Conservation (phyloP, 2,888 invertebrate species). For the Apodemia hepburni region DNA sequence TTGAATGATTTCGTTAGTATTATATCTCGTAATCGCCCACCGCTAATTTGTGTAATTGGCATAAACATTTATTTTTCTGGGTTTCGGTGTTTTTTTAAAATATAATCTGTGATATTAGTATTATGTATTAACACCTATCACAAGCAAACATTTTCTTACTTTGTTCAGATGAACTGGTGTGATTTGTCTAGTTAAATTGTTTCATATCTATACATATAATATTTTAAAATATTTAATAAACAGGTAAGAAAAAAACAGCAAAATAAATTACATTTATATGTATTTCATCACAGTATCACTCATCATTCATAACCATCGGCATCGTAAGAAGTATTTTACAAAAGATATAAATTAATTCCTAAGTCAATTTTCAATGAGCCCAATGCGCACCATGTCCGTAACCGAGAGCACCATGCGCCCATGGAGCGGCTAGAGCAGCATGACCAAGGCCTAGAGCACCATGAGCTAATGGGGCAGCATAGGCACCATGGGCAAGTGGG, state of each 20-base stretch:
- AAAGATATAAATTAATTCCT: constrained; percentile 37
- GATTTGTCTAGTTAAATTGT: too few species aligned
- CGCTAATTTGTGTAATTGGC: too few species aligned
- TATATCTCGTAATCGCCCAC: too few species aligned
- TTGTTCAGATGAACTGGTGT: too few species aligned
- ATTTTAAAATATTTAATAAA: not conserved
- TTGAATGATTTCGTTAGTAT: too few species aligned
- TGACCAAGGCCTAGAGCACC: constrained; percentile 30
- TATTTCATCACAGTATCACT: constrained; percentile 37
- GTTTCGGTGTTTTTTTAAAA: too few species aligned
- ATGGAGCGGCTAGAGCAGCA: constrained; percentile 46
- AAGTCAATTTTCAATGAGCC: constrained; percentile 23
- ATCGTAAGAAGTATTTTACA: constrained; percentile 32
- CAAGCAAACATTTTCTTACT: too few species aligned
- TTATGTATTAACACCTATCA: too few species aligned
- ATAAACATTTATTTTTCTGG: too few species aligned
- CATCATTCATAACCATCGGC: constrained; percentile 38
- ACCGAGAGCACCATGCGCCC: constrained; percentile 28
- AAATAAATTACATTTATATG: constrained; percentile 20
- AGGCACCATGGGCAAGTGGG: constrained; percentile 38
- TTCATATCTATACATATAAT: too few species aligned
- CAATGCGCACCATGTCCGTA: constrained; percentile 35
- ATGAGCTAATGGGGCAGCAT: constrained; percentile 39
- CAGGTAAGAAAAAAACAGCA: constrained; percentile 2
- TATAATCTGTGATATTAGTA: too few species aligned